These are phyloP conservation scores for Liopterus haemorrhoidalis DNA, from an alignment of 2,888 invertebrate species.

Conservation along the genomic window DNA sequence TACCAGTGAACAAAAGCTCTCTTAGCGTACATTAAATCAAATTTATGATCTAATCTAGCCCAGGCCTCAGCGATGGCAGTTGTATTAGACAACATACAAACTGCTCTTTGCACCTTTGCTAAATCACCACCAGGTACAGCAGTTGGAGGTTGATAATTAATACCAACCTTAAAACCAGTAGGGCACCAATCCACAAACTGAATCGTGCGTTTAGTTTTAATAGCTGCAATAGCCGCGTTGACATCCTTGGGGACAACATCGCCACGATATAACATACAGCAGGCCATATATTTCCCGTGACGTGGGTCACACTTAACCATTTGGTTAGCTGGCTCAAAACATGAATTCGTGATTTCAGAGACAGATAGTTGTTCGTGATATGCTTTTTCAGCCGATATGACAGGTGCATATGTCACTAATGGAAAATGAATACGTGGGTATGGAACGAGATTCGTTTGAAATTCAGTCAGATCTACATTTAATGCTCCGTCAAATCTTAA, in stretches of 20 bases:
- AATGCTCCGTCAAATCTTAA: constrained; percentile 56
- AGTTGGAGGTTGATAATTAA: constrained; percentile 50
- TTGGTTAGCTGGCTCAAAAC: constrained; percentile 59
- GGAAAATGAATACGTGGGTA: constrained; percentile 61
- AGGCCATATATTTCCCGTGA: constrained; percentile 53
- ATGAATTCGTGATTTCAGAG: constrained; percentile 55
- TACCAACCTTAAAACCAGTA: constrained; percentile 45
- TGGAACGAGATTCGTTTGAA: constrained; percentile 54
- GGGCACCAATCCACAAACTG: constrained; percentile 44
- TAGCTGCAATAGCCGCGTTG: constrained; percentile 52
- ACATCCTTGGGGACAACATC: constrained; percentile 48
- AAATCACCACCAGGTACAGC: constrained; percentile 50
- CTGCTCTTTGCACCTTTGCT: constrained; percentile 58
- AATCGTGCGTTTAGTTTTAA: constrained; percentile 52
- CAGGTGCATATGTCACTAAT: constrained; percentile 51
- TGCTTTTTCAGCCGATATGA: constrained; percentile 55
- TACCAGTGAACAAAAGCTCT: constrained; percentile 71
- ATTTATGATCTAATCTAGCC: constrained; percentile 62
- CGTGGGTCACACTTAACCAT: constrained; percentile 54
- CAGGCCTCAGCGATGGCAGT: constrained; percentile 64
- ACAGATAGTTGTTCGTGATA: constrained; percentile 54
- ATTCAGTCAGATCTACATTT: constrained; percentile 56
- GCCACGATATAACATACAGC: constrained; percentile 50
- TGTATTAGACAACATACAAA: constrained; percentile 64
- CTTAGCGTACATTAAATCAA: constrained; percentile 65